These are phyloP conservation scores for Heliconius himera DNA, from an alignment of 1,140 invertebrate genomes.

Conservation along the genomic window DNA sequence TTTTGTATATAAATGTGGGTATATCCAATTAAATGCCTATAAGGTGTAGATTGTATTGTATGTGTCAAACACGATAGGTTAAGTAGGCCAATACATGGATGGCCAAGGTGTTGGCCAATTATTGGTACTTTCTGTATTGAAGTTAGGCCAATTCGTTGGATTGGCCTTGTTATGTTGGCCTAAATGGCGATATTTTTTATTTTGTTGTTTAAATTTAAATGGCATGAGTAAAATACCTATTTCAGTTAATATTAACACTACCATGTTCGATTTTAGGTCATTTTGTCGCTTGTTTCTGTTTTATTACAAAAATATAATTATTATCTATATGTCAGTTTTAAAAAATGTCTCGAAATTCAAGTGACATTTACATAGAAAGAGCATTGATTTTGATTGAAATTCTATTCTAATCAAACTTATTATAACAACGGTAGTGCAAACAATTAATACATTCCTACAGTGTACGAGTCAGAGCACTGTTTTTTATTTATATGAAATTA, in stretches of 20 bases:
- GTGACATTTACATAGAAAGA: not conserved
- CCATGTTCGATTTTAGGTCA: not conserved
- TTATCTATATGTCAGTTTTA: not conserved
- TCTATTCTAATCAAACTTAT: not conserved
- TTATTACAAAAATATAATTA: not conserved
- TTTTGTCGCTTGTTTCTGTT: not conserved
- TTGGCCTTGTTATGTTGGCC: not conserved
- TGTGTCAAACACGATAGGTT: constrained; percentile 65
- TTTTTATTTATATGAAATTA: too few relatives aligned
- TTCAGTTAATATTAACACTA: not conserved
- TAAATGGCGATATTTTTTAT: too few relatives aligned
- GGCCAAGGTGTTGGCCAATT: not conserved
- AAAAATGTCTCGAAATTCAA: not conserved
- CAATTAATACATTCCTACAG: constrained; percentile 5
- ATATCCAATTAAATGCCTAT: constrained; percentile 51
- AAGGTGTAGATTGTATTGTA: constrained; percentile 59
- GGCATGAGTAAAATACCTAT: not conserved
- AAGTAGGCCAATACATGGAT: constrained; percentile 33
- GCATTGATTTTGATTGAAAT: not conserved
- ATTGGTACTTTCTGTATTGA: not conserved
- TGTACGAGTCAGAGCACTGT: not conserved
- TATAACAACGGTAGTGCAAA: not conserved
- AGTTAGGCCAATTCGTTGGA: not conserved
- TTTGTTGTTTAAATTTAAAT: not conserved
- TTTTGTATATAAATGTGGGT: constrained; percentile 46